Evolutionary conservation across 2,797 vertebrate genomes (phyloP).

Genomic region (Podarcis siculus): DNA sequence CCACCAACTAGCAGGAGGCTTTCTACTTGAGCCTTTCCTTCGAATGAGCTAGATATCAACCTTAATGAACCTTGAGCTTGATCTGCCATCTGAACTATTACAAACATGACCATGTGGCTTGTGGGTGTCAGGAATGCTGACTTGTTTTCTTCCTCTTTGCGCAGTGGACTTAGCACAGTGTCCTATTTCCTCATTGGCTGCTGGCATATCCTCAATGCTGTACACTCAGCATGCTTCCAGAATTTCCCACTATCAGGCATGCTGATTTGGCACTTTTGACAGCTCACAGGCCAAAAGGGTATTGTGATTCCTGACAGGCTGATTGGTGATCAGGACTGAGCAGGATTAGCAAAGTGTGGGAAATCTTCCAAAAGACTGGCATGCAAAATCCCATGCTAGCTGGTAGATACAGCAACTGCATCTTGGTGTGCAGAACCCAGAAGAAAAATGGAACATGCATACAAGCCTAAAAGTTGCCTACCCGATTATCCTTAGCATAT

Average conservation of each 20-base stretch:
- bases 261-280: neutral
- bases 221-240: neutral
- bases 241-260: neutral
- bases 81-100: neutral
- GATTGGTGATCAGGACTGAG: neutral
- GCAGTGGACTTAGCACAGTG: neutral
- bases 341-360: neutral
- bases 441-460: neutral
- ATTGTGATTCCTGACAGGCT: neutral
- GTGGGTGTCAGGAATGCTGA: neutral
- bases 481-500: neutral
- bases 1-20: neutral
- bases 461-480: neutral
- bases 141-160: slow-evolving; percentile 4
- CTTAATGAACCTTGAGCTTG: neutral
- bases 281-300: neutral
- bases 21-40: neutral
- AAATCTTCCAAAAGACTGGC: neutral
- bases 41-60: neutral
- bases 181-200: neutral
- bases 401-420: neutral
- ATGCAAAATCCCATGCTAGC: neutral
- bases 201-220: neutral
- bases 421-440: neutral
- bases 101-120: neutral